phyloP scores from a whole-genome alignment of 2,797 vertebrate genomes.

The Acanthis flammea region DNA sequence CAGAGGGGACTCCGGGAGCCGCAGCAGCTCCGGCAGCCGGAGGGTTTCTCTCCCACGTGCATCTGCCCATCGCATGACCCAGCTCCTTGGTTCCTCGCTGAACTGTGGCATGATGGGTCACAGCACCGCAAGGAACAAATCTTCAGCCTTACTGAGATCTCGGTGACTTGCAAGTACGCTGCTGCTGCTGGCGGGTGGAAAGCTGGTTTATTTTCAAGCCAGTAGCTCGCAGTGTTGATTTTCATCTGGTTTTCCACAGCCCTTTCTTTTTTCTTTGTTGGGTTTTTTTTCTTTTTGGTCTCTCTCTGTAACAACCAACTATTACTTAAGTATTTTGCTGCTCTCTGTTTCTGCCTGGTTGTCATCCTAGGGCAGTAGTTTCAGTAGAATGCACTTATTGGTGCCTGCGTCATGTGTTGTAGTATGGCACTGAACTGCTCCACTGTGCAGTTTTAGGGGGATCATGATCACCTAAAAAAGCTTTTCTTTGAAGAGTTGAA shows the following conservation, averaged over 20 bases:
- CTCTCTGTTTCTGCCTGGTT: background rate
- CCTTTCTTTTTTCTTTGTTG: background rate
- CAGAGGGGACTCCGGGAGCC: conserved; percentile 23
- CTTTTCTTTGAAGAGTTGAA: background rate
- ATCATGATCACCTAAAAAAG: background rate
- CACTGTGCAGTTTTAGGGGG: rapidly evolving
- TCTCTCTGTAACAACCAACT: background rate
- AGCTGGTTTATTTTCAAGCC: conserved; percentile 7
- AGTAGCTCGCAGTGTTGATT: background rate
- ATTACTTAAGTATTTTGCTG: background rate
- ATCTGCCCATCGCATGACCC: conserved; percentile 51
- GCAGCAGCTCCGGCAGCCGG: conserved; percentile 1
- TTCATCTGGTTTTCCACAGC: background rate
- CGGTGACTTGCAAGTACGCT: background rate
- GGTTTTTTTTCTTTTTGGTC: no score
- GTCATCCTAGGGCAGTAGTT: background rate
- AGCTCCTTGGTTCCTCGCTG: conserved; percentile 27
- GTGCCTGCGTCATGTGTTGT: rapidly evolving
- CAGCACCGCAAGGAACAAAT: conserved; percentile 28
- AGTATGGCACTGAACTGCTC: background rate
- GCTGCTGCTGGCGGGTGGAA: background rate
- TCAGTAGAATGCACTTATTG: background rate
- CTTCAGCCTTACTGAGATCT: background rate
- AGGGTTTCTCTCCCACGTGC: conserved; percentile 28
- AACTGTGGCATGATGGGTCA: conserved; percentile 51